These are phyloP conservation scores for Diadegma fenestrale DNA, from an alignment of 2,888 invertebrate genomes.

Conservation along the genomic window DNA sequence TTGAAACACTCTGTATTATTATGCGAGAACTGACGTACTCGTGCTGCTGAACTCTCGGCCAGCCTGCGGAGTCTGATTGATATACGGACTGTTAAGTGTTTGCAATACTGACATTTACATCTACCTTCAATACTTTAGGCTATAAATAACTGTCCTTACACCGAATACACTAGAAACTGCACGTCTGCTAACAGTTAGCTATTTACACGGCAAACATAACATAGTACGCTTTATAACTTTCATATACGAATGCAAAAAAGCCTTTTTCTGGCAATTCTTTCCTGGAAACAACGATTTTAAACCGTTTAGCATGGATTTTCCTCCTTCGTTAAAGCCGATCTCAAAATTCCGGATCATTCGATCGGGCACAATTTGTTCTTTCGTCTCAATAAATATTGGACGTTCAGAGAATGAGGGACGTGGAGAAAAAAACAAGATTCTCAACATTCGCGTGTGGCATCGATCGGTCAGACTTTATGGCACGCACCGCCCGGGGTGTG, in stretches of 20 bases:
- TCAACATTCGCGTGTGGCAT: slow-evolving; percentile 46
- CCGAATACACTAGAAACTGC: slow-evolving; percentile 72
- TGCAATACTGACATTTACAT: slow-evolving; percentile 84
- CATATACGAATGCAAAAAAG: background rate
- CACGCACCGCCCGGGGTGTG: slow-evolving; percentile 31
- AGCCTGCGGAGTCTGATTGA: slow-evolving; percentile 83
- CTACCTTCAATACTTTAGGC: slow-evolving; percentile 82
- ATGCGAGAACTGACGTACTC: slow-evolving; percentile 52
- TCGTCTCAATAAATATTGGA: background rate
- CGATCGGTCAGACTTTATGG: slow-evolving; percentile 46
- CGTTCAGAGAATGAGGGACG: background rate
- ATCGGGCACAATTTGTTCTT: background rate
- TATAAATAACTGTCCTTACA: slow-evolving; percentile 83
- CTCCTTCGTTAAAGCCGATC: background rate
- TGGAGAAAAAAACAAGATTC: slow-evolving; percentile 34
- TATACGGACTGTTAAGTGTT: slow-evolving; percentile 85
- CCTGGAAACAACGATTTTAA: background rate
- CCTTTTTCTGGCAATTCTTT: background rate
- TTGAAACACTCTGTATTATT: background rate
- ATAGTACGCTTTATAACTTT: slow-evolving; percentile 7
- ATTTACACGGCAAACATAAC: slow-evolving; percentile 9
- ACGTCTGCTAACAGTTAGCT: slow-evolving; percentile 50
- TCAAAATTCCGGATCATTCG: background rate
- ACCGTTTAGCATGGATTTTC: background rate
- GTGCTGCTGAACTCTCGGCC: slow-evolving; percentile 37